These are phyloP conservation scores for Drosophila neutralis DNA, from an alignment of 2,888 invertebrate genomes.

Conservation along the genomic window DNA sequence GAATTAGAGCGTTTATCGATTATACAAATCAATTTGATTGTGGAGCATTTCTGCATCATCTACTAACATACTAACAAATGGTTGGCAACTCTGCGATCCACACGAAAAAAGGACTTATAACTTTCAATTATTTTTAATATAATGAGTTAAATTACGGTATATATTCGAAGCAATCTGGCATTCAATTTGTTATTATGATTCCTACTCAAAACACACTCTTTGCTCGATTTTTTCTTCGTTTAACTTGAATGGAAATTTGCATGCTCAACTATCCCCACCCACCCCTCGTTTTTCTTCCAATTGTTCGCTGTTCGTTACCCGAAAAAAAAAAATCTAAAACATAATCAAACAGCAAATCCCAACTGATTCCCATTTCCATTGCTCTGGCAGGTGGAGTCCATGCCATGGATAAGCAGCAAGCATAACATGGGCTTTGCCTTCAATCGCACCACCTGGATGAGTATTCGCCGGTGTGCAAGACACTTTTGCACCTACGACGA, in stretches of 20 bases:
- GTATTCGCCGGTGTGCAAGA: conserved; percentile 91
- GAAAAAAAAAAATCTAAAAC: neutral
- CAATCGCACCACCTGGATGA: conserved; percentile 94
- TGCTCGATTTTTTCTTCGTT: conserved; percentile 19
- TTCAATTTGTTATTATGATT: neutral
- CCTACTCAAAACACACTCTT: conserved; percentile 20
- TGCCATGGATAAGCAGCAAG: conserved; percentile 97
- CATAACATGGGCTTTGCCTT: conserved; percentile 99
- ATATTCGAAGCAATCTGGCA: neutral
- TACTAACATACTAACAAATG: conserved; percentile 1
- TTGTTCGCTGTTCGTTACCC: conserved; percentile 31
- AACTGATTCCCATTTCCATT: conserved; percentile 7
- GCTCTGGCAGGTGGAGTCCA: conserved; percentile 91
- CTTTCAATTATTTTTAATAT: neutral
- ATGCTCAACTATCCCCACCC: conserved; percentile 30
- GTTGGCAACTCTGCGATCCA: conserved; percentile 4
- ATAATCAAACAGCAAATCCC: neutral
- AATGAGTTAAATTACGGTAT: neutral
- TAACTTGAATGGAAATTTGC: conserved; percentile 53
- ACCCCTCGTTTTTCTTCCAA: neutral
- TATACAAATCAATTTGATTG: conserved; percentile 10
- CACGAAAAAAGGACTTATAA: neutral
- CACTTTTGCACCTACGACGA: conserved; percentile 98
- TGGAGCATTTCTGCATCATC: conserved; percentile 4
- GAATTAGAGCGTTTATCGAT: conserved; percentile 11